phyloP scores from a whole-genome alignment of 2,888 invertebrate genomes.

The Hemithea aestivaria region DNA sequence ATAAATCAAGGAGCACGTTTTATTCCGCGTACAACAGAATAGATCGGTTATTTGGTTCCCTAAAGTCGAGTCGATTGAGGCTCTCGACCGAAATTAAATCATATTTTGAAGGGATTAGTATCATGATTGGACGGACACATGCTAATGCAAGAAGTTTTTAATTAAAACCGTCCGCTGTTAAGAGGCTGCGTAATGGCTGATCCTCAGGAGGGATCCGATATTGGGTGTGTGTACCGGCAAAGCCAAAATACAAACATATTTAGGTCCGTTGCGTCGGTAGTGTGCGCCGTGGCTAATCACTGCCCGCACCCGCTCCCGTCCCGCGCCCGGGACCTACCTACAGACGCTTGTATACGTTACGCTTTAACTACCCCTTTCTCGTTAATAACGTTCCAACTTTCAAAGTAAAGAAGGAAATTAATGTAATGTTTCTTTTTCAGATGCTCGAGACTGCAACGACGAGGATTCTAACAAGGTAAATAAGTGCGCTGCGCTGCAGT shows the following conservation, averaged over 20 bases:
- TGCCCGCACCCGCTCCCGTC: constrained; percentile 42
- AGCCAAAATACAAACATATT: constrained; percentile 77
- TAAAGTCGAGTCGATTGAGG: constrained; percentile 30
- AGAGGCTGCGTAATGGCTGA: constrained; percentile 77
- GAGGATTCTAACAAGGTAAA: constrained; percentile 63
- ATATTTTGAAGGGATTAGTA: constrained; percentile 70
- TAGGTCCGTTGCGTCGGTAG: constrained; percentile 66
- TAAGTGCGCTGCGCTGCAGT: constrained; percentile 34
- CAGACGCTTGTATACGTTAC: constrained; percentile 54
- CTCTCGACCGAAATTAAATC: constrained; percentile 59
- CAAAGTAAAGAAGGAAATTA: constrained; percentile 16
- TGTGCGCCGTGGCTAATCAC: constrained; percentile 69
- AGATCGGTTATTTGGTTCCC: constrained; percentile 23
- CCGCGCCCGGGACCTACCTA: constrained; percentile 36
- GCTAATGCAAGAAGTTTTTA: constrained; percentile 79
- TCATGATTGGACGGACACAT: constrained; percentile 67
- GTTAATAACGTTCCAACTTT: constrained; percentile 39
- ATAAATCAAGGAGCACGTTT: constrained; percentile 11
- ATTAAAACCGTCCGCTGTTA: constrained; percentile 76
- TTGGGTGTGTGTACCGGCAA: constrained; percentile 64
- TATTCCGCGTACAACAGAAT: constrained; percentile 29
- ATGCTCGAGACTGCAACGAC: constrained; percentile 61
- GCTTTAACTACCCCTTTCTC: constrained; percentile 58
- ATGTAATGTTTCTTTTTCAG: constrained; percentile 50
- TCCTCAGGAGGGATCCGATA: constrained; percentile 73